These are phyloP conservation scores for Protobothrops flavoviridis DNA, from an alignment of 2,113 vertebrate species.

Conservation along the genomic window DNA sequence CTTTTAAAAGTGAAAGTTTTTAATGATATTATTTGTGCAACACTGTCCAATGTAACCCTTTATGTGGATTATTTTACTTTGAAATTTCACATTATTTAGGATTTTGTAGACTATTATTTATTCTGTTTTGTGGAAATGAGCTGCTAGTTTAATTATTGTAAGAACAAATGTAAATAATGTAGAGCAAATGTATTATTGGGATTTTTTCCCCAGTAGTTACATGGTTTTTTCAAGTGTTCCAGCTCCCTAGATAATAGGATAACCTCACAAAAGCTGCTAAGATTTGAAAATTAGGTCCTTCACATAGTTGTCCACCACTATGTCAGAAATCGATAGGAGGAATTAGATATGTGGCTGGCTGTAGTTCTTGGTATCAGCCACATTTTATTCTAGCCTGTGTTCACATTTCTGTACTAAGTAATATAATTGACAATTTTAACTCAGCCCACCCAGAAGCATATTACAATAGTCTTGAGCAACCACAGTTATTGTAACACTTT, in stretches of 20 bases:
- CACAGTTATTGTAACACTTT: neutral
- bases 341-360: neutral
- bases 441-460: neutral
- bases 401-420: neutral
- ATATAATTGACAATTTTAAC: neutral
- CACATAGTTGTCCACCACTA: neutral
- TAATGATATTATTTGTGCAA: neutral
- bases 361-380: neutral
- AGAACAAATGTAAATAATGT: neutral
- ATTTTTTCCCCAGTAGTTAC: neutral
- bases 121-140: neutral
- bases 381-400: neutral
- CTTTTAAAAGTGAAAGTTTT: constrained; percentile 26
- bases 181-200: neutral
- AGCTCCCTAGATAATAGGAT: neutral
- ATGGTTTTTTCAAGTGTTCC: neutral
- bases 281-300: neutral
- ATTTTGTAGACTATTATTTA: neutral
- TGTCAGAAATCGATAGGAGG: neutral
- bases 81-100: neutral
- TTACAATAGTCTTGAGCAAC: neutral
- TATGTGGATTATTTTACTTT: neutral
- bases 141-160: neutral
- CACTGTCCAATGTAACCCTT: neutral
- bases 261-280: neutral